phyloP scores from a whole-genome alignment of 2,888 invertebrate species.

The Ommatoiulus sabulosus region DNA sequence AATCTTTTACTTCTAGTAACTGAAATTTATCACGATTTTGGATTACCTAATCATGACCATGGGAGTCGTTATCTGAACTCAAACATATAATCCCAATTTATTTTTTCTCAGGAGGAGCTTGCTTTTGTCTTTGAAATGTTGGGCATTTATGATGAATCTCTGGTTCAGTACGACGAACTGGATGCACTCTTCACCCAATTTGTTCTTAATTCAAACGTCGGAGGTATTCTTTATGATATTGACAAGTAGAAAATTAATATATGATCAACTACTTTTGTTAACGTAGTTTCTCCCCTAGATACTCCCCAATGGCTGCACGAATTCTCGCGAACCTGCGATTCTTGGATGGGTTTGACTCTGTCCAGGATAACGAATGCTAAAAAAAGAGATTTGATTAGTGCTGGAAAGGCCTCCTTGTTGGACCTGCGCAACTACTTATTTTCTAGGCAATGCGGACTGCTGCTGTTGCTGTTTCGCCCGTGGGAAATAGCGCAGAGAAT shows the following conservation, averaged over 20 bases:
- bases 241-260: neutral
- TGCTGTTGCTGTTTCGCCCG: slow-evolving; percentile 73
- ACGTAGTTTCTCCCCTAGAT: slow-evolving; percentile 69
- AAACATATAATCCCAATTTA: too few relatives aligned
- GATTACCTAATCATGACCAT: too few relatives aligned
- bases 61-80: too few relatives aligned
- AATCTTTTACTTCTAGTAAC: slow-evolving; percentile 38
- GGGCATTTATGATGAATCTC: slow-evolving; percentile 90
- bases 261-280: neutral
- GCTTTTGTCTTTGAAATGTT: slow-evolving; percentile 95
- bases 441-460: slow-evolving; percentile 89
- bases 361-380: slow-evolving; percentile 64
- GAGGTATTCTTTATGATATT: slow-evolving; percentile 69
- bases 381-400: slow-evolving; percentile 65
- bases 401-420: slow-evolving; percentile 78
- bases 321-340: slow-evolving; percentile 82
- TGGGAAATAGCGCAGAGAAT: slow-evolving; percentile 93
- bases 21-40: too few relatives aligned
- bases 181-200: slow-evolving; percentile 97
- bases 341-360: slow-evolving; percentile 84
- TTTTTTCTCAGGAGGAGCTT: slow-evolving; percentile 81
- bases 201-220: slow-evolving; percentile 90
- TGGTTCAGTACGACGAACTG: slow-evolving; percentile 96
- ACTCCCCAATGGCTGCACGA: slow-evolving; percentile 86
- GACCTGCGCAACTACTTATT: slow-evolving; percentile 95